phyloP scores from a whole-genome alignment of 1,140 invertebrate species.

The Bactericera cockerelli region DNA sequence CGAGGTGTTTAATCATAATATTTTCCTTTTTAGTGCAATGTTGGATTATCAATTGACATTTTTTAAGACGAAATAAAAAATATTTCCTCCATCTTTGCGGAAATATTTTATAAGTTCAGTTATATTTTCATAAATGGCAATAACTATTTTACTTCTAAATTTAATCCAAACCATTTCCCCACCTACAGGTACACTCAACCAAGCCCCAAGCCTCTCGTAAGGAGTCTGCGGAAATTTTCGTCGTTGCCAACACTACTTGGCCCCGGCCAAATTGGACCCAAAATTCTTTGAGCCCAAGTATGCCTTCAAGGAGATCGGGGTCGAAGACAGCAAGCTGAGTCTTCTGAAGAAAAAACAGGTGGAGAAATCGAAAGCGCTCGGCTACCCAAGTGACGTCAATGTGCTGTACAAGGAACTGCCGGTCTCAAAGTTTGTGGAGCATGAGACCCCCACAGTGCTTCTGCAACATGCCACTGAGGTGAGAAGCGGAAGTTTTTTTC shows the following conservation, averaged over 20 bases:
- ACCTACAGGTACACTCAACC: conserved; percentile 83
- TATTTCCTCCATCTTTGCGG: no score
- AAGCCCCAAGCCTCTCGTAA: conserved; percentile 96
- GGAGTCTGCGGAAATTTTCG: conserved; percentile 99
- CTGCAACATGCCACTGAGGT: conserved; percentile 62
- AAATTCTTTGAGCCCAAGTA: conserved; percentile 87
- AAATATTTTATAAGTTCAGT: no score
- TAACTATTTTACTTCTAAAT: no score
- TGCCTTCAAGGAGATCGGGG: conserved; percentile 88
- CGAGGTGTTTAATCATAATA: no score
- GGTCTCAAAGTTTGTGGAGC: conserved; percentile 55
- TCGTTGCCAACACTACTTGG: conserved; percentile 92
- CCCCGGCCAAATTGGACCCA: conserved; percentile 86
- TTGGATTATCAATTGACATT: no score
- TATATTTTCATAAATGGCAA: no score
- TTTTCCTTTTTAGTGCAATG: no score
- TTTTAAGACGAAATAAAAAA: no score
- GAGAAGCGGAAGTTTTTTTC: no score
- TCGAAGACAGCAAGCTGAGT: conserved; percentile 46
- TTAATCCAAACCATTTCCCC: no score
- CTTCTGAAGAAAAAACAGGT: conserved; percentile 52
- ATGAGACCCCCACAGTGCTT: conserved; percentile 53
- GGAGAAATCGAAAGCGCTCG: conserved; percentile 73
- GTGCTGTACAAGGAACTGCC: conserved; percentile 49
- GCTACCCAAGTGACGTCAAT: conserved; percentile 83